A percentile compares a stretch with the other conserved stretches of the same genome.
phyloP scores from a whole-genome alignment of 64 coral and sea anemone genomes.

The Acropora tenuis region DNA sequence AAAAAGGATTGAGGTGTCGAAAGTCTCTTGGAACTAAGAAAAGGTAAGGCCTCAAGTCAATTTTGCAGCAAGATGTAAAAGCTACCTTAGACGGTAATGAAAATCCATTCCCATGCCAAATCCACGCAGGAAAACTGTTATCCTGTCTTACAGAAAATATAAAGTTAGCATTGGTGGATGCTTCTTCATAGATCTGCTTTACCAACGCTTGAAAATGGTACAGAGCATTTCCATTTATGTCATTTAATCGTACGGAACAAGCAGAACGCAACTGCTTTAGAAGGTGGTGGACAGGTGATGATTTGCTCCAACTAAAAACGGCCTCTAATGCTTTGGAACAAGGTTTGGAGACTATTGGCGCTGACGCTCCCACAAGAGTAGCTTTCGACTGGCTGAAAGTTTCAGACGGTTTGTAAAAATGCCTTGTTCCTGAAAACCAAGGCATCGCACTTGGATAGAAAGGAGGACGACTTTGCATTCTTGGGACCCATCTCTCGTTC shows the following conservation, averaged over 20 bases:
- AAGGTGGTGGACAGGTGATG: conserved; percentile 38
- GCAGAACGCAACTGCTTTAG: conserved; percentile 56
- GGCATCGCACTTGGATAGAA: conserved; percentile 39
- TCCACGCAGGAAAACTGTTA: conserved; percentile 53
- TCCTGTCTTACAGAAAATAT: not conserved
- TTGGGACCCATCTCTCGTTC: conserved; percentile 37
- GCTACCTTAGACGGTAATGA: conserved; percentile 49
- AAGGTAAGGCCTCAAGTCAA: no score
- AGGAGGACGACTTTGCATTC: not conserved
- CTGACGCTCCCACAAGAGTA: conserved; percentile 50
- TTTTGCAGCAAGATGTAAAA: not conserved
- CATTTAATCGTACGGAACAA: not conserved
- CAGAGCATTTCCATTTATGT: not conserved
- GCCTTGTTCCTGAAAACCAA: not conserved
- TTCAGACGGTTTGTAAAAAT: conserved; percentile 32
- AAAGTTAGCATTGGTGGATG: not conserved
- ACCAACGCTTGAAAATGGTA: conserved; percentile 62
- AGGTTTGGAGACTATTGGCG: conserved; percentile 41
- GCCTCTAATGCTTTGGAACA: not conserved
- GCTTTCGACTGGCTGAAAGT: conserved; percentile 19
- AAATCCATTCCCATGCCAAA: conserved; percentile 85
- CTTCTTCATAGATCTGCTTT: conserved; percentile 59
- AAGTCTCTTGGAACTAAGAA: no score
- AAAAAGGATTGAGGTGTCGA: no score
- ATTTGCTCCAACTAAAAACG: conserved; percentile 65